phyloP scores from a whole-genome alignment of 2,888 invertebrate species.

The Carabus problematicus region DNA sequence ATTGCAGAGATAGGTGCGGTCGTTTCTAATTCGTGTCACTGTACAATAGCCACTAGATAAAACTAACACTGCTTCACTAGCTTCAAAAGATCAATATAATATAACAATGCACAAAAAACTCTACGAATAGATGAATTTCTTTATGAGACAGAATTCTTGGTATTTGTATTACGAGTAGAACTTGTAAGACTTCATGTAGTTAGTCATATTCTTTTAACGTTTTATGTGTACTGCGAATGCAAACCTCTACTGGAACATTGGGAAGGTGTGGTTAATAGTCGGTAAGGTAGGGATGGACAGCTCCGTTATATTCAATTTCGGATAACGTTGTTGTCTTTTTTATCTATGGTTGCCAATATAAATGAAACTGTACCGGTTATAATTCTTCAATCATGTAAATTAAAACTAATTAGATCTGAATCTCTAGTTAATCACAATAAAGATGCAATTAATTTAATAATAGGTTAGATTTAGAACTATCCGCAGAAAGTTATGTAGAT shows the following conservation, averaged over 20 bases:
- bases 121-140: conserved; percentile 7
- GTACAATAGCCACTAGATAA: conserved; percentile 29
- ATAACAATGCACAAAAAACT: conserved; percentile 6
- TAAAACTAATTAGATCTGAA: too few species aligned
- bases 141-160: conserved; percentile 14
- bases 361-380: too few species aligned
- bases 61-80: conserved; percentile 16
- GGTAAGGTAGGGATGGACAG: conserved; percentile 28
- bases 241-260: conserved; percentile 37
- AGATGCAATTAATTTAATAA: too few species aligned
- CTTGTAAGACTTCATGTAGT: conserved; percentile 18
- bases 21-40: conserved; percentile 49
- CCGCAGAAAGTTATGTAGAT: too few species aligned
- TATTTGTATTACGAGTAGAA: conserved; percentile 25
- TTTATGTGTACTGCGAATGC: conserved; percentile 28
- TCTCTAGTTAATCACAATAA: too few species aligned
- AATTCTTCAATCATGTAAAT: too few species aligned
- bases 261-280: conserved; percentile 38
- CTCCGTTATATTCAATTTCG: not conserved
- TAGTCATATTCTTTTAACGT: conserved; percentile 21
- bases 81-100: conserved; percentile 27
- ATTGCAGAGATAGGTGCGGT: conserved; percentile 57
- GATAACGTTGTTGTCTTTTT: too few species aligned
- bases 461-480: too few species aligned
- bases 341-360: too few species aligned